These are phyloP conservation scores for Palaemon carinicauda DNA, from an alignment of 1,140 invertebrate species.

Conservation along the genomic window DNA sequence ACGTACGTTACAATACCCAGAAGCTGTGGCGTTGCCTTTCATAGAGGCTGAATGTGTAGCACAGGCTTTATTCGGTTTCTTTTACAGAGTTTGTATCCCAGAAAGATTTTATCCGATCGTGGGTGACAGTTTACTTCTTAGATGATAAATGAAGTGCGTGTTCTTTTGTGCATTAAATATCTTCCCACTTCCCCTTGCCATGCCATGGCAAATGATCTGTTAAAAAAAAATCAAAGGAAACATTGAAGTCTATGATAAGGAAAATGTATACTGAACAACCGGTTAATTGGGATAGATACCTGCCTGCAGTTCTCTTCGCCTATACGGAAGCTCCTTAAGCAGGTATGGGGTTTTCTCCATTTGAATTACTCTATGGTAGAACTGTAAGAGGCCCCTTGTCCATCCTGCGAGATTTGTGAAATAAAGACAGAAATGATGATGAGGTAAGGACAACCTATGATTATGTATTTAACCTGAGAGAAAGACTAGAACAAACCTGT, in stretches of 20 bases:
- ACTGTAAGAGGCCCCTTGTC: not conserved
- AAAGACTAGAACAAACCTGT: not conserved
- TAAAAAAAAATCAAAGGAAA: not conserved
- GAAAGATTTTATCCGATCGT: not conserved
- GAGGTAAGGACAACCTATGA: not conserved
- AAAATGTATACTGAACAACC: not conserved
- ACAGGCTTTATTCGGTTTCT: not conserved
- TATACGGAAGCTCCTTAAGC: not conserved
- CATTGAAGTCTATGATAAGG: no score
- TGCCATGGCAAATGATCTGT: not conserved
- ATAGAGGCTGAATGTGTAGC: not conserved
- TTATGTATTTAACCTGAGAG: not conserved
- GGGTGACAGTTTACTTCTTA: not conserved
- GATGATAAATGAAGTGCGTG: not conserved
- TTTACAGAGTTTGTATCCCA: not conserved
- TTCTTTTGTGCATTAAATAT: not conserved
- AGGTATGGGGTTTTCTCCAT: not conserved
- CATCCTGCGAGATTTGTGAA: not conserved
- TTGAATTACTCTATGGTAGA: not conserved
- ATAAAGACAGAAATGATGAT: not conserved
- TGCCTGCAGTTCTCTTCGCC: not conserved
- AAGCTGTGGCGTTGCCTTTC: not conserved
- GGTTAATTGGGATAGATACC: not conserved
- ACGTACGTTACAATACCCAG: no score
- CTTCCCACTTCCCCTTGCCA: not conserved